Percentiles rank a stretch among this genome's conserved stretches.
Conservation (phyloP, 2,888 invertebrate species). For the Drosophila incognita region DNA sequence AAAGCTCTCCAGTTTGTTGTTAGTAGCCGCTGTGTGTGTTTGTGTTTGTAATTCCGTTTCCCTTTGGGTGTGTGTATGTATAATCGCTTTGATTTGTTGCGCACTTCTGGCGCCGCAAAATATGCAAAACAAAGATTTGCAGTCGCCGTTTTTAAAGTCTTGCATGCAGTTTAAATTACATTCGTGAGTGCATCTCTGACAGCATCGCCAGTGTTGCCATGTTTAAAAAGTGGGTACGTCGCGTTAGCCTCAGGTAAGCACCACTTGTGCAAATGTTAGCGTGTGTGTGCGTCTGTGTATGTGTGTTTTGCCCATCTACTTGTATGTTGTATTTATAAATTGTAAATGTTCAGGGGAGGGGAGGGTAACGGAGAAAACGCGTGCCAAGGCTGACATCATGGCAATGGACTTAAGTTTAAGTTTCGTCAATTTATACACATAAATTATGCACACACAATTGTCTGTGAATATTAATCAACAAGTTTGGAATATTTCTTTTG, state of each 20-base stretch:
- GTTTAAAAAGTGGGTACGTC: constrained; percentile 85
- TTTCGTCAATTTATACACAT: constrained; percentile 34
- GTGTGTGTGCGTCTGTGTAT: constrained; percentile 5
- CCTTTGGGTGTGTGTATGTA: constrained; percentile 12
- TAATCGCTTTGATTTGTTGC: constrained; percentile 33
- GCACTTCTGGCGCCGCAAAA: constrained; percentile 41
- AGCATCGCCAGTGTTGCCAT: constrained; percentile 66
- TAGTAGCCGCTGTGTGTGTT: background rate
- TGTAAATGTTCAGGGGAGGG: constrained; percentile 32
- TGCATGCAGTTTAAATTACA: constrained; percentile 34
- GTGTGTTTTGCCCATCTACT: constrained; percentile 7
- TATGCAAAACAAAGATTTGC: constrained; percentile 47
- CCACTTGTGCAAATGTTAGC: constrained; percentile 31
- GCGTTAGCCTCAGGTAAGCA: constrained; percentile 84
- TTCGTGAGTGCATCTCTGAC: constrained; percentile 12
- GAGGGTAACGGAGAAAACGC: background rate
- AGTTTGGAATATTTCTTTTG: constrained; percentile 32
- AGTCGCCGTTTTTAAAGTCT: constrained; percentile 33
- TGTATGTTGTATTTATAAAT: constrained; percentile 46
- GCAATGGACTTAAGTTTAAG: constrained; percentile 36
- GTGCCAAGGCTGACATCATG: constrained; percentile 59
- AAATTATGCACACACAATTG: constrained; percentile 34
- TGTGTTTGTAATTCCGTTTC: constrained; percentile 14
- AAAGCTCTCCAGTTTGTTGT: constrained; percentile 8
- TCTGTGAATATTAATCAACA: constrained; percentile 54